phyloP scores from a whole-genome alignment of 2,888 invertebrate species.

The Sesia apiformis region DNA sequence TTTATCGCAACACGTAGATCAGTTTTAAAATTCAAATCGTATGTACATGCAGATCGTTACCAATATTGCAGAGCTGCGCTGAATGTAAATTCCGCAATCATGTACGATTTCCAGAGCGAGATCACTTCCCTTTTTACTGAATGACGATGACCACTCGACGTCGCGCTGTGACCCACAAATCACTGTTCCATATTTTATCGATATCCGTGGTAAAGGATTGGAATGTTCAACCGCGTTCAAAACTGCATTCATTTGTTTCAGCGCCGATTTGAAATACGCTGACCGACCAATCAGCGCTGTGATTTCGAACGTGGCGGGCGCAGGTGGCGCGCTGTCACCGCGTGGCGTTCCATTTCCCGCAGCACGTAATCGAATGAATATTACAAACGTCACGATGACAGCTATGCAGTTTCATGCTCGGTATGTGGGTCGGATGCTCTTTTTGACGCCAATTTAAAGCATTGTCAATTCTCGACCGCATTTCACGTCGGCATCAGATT shows the following conservation, averaged over 20 bases:
- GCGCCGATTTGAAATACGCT: conserved; percentile 12
- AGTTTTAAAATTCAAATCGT: conserved; percentile 54
- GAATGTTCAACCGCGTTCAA: conserved; percentile 12
- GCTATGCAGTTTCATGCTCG: conserved; percentile 48
- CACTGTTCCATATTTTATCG: conserved; percentile 48
- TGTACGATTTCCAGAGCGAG: conserved; percentile 14
- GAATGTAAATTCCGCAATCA: conserved; percentile 43
- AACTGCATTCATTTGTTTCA: conserved; percentile 44
- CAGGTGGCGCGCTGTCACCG: conserved; percentile 60
- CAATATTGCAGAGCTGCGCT: conserved; percentile 45
- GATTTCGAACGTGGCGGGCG: conserved; percentile 23
- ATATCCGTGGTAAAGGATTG: conserved; percentile 39
- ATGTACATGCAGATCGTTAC: conserved; percentile 46
- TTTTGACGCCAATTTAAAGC: conserved; percentile 47
- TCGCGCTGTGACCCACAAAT: conserved; percentile 7
- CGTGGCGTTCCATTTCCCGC: conserved; percentile 60
- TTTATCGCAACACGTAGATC: conserved; percentile 14
- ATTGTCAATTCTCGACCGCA: conserved; percentile 22
- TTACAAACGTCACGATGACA: conserved; percentile 64
- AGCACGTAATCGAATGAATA: conserved; percentile 66
- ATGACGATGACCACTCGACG: conserved; percentile 16
- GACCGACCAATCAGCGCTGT: conserved; percentile 28
- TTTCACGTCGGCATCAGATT: neutral
- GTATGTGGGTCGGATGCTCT: conserved; percentile 56
- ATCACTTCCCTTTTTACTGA: conserved; percentile 27